Evolutionary conservation across 2,797 vertebrate genomes (phyloP), one percentile per base, ranked within the genome.

Genomic region (Peromyscus melanophrys): DNA sequence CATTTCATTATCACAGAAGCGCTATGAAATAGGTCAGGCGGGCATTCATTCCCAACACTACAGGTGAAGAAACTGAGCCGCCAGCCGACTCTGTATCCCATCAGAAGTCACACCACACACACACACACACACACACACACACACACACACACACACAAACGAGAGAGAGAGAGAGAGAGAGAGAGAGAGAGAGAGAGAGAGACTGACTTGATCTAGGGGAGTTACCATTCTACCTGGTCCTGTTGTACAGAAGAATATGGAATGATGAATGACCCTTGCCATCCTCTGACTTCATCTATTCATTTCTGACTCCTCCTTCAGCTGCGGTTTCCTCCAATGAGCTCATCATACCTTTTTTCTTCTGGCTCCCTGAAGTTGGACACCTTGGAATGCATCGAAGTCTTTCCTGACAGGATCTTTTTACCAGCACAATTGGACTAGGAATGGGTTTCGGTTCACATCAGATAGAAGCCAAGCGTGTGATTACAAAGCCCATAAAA

Each of bases 1-100:
- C 63, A 80, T 77, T 80, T 67, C 89, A 61, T 73, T 82, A 49
- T 95, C 76, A 88, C 12, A 89, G 91, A 89, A 94, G 21, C 31
- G 61, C 25, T 27, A 21, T 43, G 46, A 57, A 57, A 37, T 71
- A 82, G 43, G 40, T 63, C 0, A 14, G 31, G 29, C 77, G 46
- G 84, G n/a, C 81, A 14, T 52, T 91, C 57, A 52, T 91, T 95
- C 17, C 34, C 78, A 95, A 0, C 63, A 49, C 65, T 81, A 61
- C 75, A 92, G 67, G 71, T 76, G 27, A 93, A 93, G 75, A 93
- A 89, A 80, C 63, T 49, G 52, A 92, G 82, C 21, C 34, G 23
- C 4, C n/a, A 69, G 37, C 63, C 92, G 78, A 92, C 52, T 93
- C 46, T 85, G 6, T 37, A 71, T 88, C 37, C 78, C 25, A 6